Evolutionary conservation across 2,797 vertebrate genomes (phyloP).

Genomic region (Pagetopsis macropterus): DNA sequence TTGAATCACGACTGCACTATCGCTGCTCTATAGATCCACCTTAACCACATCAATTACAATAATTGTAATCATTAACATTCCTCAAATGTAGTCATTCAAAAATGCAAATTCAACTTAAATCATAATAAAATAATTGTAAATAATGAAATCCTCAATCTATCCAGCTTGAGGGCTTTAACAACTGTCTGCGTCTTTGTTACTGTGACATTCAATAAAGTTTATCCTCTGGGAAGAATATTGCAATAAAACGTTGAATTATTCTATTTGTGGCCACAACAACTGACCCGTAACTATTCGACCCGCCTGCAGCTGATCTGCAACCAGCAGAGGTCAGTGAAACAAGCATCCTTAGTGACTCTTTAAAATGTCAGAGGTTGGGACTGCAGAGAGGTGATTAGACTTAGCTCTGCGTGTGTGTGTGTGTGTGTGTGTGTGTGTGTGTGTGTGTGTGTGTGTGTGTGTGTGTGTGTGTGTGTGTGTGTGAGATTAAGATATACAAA

Average conservation of each 20-base stretch:
- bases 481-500: too few relatives aligned
- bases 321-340: constrained; percentile 45
- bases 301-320: background rate
- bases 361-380: constrained; percentile 26
- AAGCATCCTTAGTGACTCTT: background rate
- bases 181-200: background rate
- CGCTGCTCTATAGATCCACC: too few relatives aligned
- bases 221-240: background rate
- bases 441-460: background rate
- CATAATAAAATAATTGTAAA: background rate
- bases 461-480: background rate
- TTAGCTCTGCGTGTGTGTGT: background rate
- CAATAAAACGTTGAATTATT: background rate
- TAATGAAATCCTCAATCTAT: too few relatives aligned
- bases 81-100: too few relatives aligned
- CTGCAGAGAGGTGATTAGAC: constrained; percentile 32
- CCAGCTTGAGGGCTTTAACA: too few relatives aligned
- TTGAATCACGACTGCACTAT: too few relatives aligned
- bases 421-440: background rate
- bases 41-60: too few relatives aligned
- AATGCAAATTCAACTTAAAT: too few relatives aligned
- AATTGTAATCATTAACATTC: too few relatives aligned
- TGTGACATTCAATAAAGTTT: background rate
- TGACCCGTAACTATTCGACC: background rate
- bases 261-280: too few relatives aligned